Conservation (phyloP, 2,113 vertebrate genomes). For the Pygoscelis adeliae region DNA sequence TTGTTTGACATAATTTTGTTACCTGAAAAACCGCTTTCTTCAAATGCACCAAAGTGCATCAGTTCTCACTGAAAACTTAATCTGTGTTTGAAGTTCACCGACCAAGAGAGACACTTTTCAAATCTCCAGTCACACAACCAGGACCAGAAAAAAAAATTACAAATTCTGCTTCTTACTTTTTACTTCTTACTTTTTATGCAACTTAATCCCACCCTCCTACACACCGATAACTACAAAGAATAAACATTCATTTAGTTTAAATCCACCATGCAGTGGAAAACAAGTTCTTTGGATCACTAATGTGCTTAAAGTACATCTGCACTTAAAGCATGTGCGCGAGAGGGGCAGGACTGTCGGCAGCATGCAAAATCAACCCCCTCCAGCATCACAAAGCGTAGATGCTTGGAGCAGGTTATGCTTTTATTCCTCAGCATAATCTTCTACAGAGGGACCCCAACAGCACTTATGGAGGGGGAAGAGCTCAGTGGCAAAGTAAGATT, state of each 20-base stretch:
- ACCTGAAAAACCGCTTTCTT: not conserved
- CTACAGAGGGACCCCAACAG: not conserved
- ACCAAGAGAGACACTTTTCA: not conserved
- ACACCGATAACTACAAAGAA: not conserved
- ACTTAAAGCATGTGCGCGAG: rapidly evolving
- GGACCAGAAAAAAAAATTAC: not conserved
- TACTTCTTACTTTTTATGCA: not conserved
- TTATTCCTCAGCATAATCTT: not conserved
- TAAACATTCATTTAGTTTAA: not conserved
- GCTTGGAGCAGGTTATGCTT: not conserved
- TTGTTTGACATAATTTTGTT: not conserved
- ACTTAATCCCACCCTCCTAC: not conserved
- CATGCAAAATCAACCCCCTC: rapidly evolving
- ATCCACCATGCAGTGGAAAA: not conserved
- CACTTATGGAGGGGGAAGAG: rapidly evolving
- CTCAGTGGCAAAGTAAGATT: not conserved
- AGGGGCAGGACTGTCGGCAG: not conserved
- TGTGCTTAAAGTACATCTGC: not conserved
- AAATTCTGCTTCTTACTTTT: not conserved
- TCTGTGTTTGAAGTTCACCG: not conserved
- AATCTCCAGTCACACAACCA: not conserved
- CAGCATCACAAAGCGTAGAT: not conserved
- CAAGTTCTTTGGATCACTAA: not conserved
- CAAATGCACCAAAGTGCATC: not conserved
- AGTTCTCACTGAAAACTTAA: not conserved